Evolutionary conservation across 2,113 vertebrate genomes (phyloP).

Genomic region (Lycaon pictus): DNA sequence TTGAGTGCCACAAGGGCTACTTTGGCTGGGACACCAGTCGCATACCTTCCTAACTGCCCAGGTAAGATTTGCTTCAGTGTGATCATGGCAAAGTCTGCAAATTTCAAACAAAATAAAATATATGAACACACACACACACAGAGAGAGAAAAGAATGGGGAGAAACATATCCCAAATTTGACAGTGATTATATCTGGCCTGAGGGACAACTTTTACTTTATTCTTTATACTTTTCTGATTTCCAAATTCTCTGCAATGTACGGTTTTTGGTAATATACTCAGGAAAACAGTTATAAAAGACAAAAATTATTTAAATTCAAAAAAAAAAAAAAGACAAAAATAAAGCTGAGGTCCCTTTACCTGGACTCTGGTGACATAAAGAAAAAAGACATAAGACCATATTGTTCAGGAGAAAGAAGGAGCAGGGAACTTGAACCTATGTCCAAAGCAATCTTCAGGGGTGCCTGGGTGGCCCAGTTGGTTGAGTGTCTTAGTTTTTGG

Average conservation of each 20-base stretch:
- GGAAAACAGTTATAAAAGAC: neutral
- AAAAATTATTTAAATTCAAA: neutral
- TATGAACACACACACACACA: neutral
- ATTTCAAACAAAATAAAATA: conserved; percentile 16
- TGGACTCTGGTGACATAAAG: neutral
- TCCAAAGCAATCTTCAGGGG: neutral
- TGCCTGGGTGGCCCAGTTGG: neutral
- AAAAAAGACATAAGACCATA: neutral
- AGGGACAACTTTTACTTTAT: conserved; percentile 29
- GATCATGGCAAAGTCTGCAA: neutral
- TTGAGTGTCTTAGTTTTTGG: neutral
- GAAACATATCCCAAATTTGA: neutral
- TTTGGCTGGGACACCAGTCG: neutral
- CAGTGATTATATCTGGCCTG: neutral
- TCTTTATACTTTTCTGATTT: conserved; percentile 19
- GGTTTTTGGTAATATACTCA: neutral
- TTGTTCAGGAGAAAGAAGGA: neutral
- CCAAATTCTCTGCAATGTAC: neutral
- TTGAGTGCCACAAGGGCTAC: neutral
- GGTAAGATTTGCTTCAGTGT: neutral
- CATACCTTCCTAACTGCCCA: neutral
- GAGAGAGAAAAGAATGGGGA: neutral
- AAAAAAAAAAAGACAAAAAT: neutral
- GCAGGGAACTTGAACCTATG: neutral
- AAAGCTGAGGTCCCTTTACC: neutral